Evolutionary conservation across 2,797 vertebrate species (phyloP).

Genomic region (Percopsis omiscomaycus): DNA sequence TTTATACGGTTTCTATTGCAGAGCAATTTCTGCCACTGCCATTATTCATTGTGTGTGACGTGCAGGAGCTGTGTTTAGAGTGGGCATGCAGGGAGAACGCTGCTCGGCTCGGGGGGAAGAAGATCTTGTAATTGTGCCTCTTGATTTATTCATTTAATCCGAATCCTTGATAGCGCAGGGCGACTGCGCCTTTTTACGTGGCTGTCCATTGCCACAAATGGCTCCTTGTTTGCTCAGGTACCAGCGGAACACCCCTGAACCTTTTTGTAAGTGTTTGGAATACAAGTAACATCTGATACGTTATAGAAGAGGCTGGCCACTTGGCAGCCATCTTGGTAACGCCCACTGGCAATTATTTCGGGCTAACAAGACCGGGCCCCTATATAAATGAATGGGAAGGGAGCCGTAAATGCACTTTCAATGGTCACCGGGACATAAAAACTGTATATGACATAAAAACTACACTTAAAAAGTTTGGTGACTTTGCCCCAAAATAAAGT

Average conservation of each 20-base stretch:
- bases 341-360: too few species aligned
- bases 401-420: too few species aligned
- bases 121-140: background rate
- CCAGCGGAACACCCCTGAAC: slow-evolving; percentile 36
- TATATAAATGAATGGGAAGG: too few species aligned
- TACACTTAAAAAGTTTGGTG: too few species aligned
- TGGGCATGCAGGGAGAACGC: slow-evolving; percentile 25
- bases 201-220: slow-evolving; percentile 38
- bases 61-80: slow-evolving; percentile 30
- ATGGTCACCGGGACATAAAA: too few species aligned
- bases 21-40: slow-evolving; percentile 65
- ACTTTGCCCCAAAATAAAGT: too few species aligned
- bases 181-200: slow-evolving; percentile 43
- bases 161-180: slow-evolving; percentile 34
- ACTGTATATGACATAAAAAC: too few species aligned
- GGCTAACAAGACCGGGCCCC: too few species aligned
- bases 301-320: slow-evolving; percentile 3
- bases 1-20: slow-evolving; percentile 60
- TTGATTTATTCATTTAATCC: slow-evolving; percentile 57
- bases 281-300: background rate
- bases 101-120: slow-evolving; percentile 11
- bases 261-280: slow-evolving; percentile 8
- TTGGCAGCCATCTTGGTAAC: too few species aligned
- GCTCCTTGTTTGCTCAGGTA: slow-evolving; percentile 29
- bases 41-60: slow-evolving; percentile 66